Base-by-base conservation (phyloP, 92 coral and sea anemone species). In the Phenganax stokvisi region DNA sequence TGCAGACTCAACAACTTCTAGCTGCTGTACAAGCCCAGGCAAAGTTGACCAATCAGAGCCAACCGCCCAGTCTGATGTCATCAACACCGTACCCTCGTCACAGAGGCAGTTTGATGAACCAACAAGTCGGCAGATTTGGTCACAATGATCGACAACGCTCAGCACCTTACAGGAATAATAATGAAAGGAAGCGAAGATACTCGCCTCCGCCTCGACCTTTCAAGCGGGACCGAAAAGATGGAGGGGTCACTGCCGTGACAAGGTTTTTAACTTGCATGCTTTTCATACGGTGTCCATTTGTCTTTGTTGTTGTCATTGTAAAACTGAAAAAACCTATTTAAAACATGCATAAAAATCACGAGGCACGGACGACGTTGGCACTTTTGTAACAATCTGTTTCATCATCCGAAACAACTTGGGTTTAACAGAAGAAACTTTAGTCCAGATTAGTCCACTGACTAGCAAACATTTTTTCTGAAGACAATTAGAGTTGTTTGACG, bases 1-100 rank as follows among this genome's bases (percentile, higher is more conserved):
- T 94, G 27, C 98, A 94, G 77, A 94, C 98, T 0, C 98, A 94
- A 84, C 92, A 97, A 55, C 77, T 94, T 7, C 83, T 94, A 31
- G 98, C 98, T 57, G 98, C 98, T 8, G 90, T 92, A 74, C 97
- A 94, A 61, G 97, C 96, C 1, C 97, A 92, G 80, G 91, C 92
- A 4, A 82, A 81, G 29, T 89, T 89, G 52, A 84, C 81, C 27
- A 86, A 85, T 74, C 71, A 71, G 47, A 37, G 47, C 54, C 44
- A 51, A 8, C 74, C 89, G 44, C 84, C 87, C 54, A 78, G 82
- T 52, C 72, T 78, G 57, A 78, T 78, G 82, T 53, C 53, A 9
- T 13, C 10, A 7, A 8, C 77, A 12, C 56, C 56, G 16, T 54
- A 61, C 55, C n/a, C 58, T 64, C 72, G 72, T 8, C 55, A 13